phyloP scores from a whole-genome alignment of 2,113 vertebrate species.

The Calidris pygmaea region DNA sequence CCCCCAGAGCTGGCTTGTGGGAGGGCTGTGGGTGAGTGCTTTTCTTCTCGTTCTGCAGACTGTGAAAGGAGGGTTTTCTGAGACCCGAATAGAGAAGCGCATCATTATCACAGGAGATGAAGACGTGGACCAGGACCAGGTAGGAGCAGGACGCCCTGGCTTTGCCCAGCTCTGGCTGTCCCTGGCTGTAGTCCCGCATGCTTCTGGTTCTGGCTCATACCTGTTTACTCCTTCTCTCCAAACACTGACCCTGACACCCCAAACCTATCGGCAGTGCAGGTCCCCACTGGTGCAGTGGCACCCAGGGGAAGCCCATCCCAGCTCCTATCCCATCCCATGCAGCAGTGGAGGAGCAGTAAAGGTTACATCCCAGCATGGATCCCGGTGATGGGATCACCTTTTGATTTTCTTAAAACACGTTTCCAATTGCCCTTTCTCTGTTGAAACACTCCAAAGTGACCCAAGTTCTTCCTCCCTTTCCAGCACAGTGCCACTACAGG shows the following conservation, averaged over 20 bases:
- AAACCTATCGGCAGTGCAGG: neutral
- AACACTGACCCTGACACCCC: neutral
- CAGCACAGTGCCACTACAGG: neutral
- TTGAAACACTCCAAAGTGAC: neutral
- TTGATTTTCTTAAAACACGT: neutral
- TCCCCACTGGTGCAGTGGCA: neutral
- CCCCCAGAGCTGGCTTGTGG: neutral
- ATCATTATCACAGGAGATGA: constrained; percentile 98
- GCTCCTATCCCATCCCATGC: neutral
- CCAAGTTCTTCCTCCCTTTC: neutral
- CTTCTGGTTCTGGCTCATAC: neutral
- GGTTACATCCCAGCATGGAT: neutral
- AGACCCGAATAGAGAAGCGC: constrained; percentile 97
- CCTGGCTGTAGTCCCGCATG: neutral
- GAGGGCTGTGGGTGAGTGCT: neutral
- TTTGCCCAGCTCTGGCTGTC: neutral
- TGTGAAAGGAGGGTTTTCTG: constrained; percentile 97
- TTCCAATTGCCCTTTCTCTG: neutral
- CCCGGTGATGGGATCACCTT: neutral
- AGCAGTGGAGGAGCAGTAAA: neutral
- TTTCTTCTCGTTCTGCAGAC: constrained; percentile 76
- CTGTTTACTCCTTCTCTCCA: neutral
- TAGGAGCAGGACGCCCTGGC: constrained; percentile 45
- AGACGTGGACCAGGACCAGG: constrained; percentile 98
- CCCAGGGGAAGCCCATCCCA: neutral